Base-by-base conservation (phyloP, 2,888 invertebrate species). In the Aphidoletes aphidimyza region DNA sequence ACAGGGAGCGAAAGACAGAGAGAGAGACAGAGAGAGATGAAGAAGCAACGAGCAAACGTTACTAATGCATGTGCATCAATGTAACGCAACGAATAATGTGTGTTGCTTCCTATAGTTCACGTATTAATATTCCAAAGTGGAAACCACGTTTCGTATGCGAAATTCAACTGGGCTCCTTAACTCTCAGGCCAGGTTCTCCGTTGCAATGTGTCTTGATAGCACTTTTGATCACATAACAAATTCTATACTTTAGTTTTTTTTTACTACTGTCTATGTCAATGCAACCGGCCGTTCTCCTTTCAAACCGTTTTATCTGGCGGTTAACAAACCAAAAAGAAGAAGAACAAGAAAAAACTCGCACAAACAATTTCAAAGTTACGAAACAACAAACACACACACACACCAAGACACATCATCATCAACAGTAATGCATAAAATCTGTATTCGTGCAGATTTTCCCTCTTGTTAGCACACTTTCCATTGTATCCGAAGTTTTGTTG, bases 391-490 rank as follows among this genome's bases (percentile, higher is more conserved):
- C 9, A 47, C 22, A 22, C 22, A 22, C 26, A 54, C 14, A 69
- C 69, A 69, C 34, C 69, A 69, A 30, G 30, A 69, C 34, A 69
- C n/a, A n/a, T n/a, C n/a, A n/a, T n/a, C n/a, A n/a, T n/a, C n/a
- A n/a, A n/a, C n/a, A n/a, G n/a, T 69, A 69, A 69, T 69, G 69
- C 34, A 30, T 19, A 30, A n/a, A 34, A 30, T 30, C 69, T 69
- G 26, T 11, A 8, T 69, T 26, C 26, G 26, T 5, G 42, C 42
- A 14, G 54, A 54, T 54, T 69, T 30, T 69, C 30, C 30, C 30
- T 69, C 69, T 69, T 69, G 69, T 69, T 69, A 69, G 69, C 69
- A 69, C 69, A 69, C 69, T 69, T 69, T 69, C 34, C 69, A 30
- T 69, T 69, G 14, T 14, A 69, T 69, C n/a, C 69, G 54, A 54